Percentiles rank a stretch among this genome's conserved stretches.
Conservation (phyloP, 2,797 vertebrate species). For the Oryzias dopingdopingensis region DNA sequence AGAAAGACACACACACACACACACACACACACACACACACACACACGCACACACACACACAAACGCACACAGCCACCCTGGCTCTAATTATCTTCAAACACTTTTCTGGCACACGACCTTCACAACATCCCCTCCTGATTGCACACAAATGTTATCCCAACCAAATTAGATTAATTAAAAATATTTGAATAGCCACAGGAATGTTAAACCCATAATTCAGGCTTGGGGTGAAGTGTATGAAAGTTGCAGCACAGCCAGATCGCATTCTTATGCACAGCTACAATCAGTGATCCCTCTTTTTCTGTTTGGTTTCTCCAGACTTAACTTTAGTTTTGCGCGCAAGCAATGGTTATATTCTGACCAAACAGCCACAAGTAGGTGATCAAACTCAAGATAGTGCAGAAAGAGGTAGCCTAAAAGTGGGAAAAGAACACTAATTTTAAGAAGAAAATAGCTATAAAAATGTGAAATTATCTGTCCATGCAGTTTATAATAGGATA, state of each 20-base stretch:
- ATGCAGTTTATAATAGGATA: too few species aligned
- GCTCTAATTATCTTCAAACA: constrained; percentile 83
- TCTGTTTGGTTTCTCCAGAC: constrained; percentile 39
- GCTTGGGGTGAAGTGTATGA: constrained; percentile 65
- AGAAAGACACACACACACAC: constrained; percentile 46
- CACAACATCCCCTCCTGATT: constrained; percentile 80
- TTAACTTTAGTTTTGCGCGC: neutral
- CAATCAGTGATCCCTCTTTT: constrained; percentile 48
- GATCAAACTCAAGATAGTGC: constrained; percentile 49
- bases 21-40: constrained; percentile 29
- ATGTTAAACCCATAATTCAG: constrained; percentile 76
- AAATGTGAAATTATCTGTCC: too few species aligned
- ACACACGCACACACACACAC: constrained; percentile 23
- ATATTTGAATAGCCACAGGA: constrained; percentile 82
- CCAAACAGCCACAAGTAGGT: constrained; percentile 54
- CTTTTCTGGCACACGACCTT: constrained; percentile 79
- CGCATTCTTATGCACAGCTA: constrained; percentile 46
- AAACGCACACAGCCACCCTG: constrained; percentile 57
- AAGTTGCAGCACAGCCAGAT: constrained; percentile 57
- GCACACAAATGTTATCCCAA: constrained; percentile 82
- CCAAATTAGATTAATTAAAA: constrained; percentile 83
- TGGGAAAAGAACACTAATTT: too few species aligned
- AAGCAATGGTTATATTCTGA: constrained; percentile 52
- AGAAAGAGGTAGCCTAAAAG: too few species aligned
- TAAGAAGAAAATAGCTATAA: too few species aligned